Conservation (phyloP, 2,797 vertebrate genomes). For the Cryptoprocta ferox region DNA sequence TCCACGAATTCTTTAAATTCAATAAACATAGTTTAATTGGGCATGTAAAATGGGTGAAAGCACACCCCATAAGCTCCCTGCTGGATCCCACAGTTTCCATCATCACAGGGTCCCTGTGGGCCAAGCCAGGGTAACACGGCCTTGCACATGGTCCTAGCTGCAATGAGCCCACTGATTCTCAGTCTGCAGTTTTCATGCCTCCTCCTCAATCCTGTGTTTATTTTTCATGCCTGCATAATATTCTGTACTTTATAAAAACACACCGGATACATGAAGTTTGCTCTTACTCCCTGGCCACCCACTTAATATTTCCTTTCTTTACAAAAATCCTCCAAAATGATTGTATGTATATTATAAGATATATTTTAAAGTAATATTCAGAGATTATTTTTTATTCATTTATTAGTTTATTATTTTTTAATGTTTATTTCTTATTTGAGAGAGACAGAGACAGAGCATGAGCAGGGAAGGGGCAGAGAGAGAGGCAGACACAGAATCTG, state of each 20-base stretch:
- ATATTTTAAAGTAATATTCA: neutral
- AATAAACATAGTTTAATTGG: neutral
- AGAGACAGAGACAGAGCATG: no score
- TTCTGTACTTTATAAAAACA: neutral
- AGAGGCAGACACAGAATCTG: no score
- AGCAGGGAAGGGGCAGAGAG: no score
- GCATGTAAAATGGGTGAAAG: neutral
- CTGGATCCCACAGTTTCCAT: neutral
- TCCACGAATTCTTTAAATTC: neutral
- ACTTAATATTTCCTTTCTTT: neutral
- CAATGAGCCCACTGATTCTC: neutral
- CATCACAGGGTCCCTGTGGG: neutral
- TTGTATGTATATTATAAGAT: neutral
- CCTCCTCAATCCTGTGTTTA: neutral
- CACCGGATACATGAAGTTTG: neutral
- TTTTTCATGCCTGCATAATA: neutral
- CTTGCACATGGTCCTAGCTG: rapidly evolving
- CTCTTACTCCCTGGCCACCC: neutral
- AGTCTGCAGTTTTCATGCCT: neutral
- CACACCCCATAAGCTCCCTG: neutral
- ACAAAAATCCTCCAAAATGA: neutral
- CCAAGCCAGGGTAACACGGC: neutral
- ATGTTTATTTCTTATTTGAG: no score
- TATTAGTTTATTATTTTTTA: no score
- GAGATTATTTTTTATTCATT: neutral